Evolutionary conservation across 2,797 vertebrate genomes (phyloP), one percentile per base, ranked within the genome.

Genomic region (Falco concolor): DNA sequence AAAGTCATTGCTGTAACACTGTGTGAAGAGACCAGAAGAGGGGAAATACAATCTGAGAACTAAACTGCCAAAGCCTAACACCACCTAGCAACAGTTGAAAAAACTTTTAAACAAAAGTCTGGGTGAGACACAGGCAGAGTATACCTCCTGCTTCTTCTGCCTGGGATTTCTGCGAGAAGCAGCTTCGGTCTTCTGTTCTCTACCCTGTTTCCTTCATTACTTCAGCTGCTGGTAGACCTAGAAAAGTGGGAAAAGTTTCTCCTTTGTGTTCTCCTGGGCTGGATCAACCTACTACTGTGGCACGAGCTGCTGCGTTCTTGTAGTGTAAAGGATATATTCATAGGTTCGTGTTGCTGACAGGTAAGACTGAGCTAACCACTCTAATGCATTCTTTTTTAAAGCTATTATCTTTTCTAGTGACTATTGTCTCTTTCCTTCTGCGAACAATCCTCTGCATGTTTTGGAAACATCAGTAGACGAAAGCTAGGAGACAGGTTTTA

Each of bases 31-130:
- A 97, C 96, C 95, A 96, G 98, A 97, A 96, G 96, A 97, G 94
- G 96, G 97, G 97, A 97, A 98, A 96, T 98, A 97, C 97, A 97
- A 98, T 98, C 94, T 95, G 18, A 94, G 98, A 98, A 98, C 98
- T 98, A 98, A 97, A 98, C 97, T 98, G 98, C 98, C 97, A 97
- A 96, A 97, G 95, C 96, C 97, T 96, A 98, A 96, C 97, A 97
- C 97, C 98, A 98, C 98, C 98, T 98, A 98, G 98, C 98, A 98
- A 98, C 98, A 98, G 98, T 97, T 97, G 98, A 98, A 96, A 97
- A 97, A 94, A 96, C 96, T 98, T 98, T 98, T 90, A 98, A 96
- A 98, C 97, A 98, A 97, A 98, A 98, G 97, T 98, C 97, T 95
- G 97, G 94, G 97, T 98, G 97, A 97, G 97, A 98, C 96, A 97